Evolutionary conservation across 2,888 invertebrate genomes (phyloP).

Genomic region (Torymus tubicola): DNA sequence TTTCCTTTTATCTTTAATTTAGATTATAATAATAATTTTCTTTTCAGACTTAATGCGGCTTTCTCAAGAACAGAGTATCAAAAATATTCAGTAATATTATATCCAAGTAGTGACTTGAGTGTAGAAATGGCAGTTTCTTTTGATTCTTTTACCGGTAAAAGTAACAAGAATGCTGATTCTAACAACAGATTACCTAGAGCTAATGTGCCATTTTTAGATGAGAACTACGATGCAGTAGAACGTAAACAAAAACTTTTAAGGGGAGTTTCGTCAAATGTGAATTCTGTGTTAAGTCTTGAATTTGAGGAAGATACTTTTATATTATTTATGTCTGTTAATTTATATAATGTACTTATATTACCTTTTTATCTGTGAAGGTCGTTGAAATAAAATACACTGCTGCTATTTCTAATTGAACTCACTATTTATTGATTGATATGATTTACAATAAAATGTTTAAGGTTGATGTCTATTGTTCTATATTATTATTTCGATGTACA

Average conservation of each 20-base stretch:
- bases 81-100: constrained; percentile 38
- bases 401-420: no score
- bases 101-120: constrained; percentile 35
- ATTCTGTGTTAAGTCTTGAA: no score
- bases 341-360: no score
- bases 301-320: no score
- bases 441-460: no score
- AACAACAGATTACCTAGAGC: constrained; percentile 43
- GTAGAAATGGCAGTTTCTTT: constrained; percentile 38
- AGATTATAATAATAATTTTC: neutral
- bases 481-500: no score
- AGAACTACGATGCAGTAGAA: constrained; percentile 24
- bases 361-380: no score
- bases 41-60: constrained; percentile 66
- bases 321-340: no score
- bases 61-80: constrained; percentile 65
- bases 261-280: constrained; percentile 79
- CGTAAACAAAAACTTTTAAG: constrained; percentile 72
- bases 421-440: no score
- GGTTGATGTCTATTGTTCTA: no score
- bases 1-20: no score
- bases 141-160: constrained; percentile 5
- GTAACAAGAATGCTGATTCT: neutral
- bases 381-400: no score
- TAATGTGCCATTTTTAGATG: constrained; percentile 41